These are phyloP conservation scores for Cephalopachus bancanus DNA, from an alignment of 2,797 vertebrate genomes.

Conservation along the genomic window DNA sequence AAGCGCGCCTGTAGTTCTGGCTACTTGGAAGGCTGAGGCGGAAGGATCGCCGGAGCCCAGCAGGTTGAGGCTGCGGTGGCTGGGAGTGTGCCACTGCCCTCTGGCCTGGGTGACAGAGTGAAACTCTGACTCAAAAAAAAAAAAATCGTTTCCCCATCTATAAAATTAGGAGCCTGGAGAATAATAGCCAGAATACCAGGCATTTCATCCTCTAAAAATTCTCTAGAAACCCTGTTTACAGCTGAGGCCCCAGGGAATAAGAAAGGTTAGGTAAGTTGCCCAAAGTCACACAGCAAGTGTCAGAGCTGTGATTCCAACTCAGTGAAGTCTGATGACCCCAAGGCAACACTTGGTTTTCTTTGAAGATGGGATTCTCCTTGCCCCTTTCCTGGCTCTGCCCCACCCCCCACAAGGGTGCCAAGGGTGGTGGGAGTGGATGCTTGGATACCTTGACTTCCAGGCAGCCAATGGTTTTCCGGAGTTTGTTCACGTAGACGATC, in stretches of 20 bases:
- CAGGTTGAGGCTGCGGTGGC: too few species aligned
- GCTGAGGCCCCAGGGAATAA: not conserved
- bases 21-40: too few species aligned
- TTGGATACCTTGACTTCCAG: conserved; percentile 91
- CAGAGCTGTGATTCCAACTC: not conserved
- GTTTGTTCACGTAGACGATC: conserved; percentile 91
- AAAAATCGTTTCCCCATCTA: not conserved
- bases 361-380: not conserved
- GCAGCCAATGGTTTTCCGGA: conserved; percentile 91
- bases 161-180: not conserved
- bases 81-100: too few species aligned
- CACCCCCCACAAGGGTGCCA: too few species aligned
- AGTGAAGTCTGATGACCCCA: not conserved
- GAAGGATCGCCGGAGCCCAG: too few species aligned
- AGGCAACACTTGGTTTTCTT: not conserved
- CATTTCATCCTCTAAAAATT: not conserved
- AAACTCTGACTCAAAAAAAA: too few species aligned
- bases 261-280: not conserved
- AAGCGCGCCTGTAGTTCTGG: too few species aligned
- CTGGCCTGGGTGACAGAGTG: too few species aligned
- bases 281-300: not conserved
- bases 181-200: not conserved
- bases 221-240: not conserved
- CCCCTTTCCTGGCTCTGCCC: not conserved
- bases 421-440: not conserved